Percentiles rank a stretch among this genome's conserved stretches.
Evolutionary conservation across 2,113 vertebrate genomes (phyloP).

Genomic region (Pantherophis guttatus): DNA sequence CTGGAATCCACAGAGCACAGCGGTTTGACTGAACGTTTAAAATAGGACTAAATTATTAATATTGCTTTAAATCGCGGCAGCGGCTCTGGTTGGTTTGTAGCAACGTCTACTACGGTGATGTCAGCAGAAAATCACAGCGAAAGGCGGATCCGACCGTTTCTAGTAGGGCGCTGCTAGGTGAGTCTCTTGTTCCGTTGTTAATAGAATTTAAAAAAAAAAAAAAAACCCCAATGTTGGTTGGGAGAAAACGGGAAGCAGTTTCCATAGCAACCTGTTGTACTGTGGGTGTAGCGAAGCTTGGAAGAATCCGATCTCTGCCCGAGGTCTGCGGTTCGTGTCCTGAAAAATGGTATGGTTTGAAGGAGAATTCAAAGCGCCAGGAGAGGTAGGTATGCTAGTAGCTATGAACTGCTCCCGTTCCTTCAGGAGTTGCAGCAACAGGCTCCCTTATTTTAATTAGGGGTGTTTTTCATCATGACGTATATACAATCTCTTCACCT

Average conservation of each 20-base stretch:
- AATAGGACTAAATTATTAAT: background rate
- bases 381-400: background rate
- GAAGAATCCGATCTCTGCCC: background rate
- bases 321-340: background rate
- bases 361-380: background rate
- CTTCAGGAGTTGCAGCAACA: background rate
- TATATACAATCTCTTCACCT: background rate
- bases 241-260: background rate
- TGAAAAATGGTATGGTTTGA: background rate
- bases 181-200: background rate
- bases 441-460: background rate
- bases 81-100: constrained; percentile 29
- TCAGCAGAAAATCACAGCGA: constrained; percentile 13
- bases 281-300: background rate
- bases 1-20: background rate
- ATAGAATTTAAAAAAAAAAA: background rate
- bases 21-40: background rate
- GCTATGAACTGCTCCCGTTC: background rate
- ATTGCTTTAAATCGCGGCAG: constrained; percentile 1
- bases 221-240: background rate
- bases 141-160: background rate
- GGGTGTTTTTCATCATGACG: background rate
- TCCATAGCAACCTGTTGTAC: background rate
- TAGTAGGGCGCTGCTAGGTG: background rate
- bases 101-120: background rate